phyloP scores from a whole-genome alignment of 2,797 vertebrate species.

The Lithobates pipiens region DNA sequence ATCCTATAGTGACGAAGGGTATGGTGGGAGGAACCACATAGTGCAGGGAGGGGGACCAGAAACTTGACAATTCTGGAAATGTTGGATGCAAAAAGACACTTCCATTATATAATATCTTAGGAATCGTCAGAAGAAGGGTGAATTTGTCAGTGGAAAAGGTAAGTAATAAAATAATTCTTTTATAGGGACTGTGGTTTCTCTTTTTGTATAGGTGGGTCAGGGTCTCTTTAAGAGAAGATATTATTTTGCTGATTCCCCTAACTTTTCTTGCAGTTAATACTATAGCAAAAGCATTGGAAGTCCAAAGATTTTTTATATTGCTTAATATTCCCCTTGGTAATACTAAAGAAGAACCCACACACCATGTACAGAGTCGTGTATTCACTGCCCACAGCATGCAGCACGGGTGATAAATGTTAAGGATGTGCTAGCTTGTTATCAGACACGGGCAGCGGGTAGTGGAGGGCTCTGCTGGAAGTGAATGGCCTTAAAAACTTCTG shows the following conservation, averaged over 20 bases:
- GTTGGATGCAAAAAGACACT: no score
- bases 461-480: not conserved
- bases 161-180: no score
- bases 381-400: slow-evolving; percentile 11
- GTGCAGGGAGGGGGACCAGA: no score
- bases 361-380: not conserved
- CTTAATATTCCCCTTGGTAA: not conserved
- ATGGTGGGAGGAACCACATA: no score
- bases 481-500: slow-evolving; percentile 29
- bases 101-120: no score
- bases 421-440: slow-evolving; percentile 35
- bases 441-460: slow-evolving; percentile 22
- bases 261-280: not conserved
- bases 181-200: no score
- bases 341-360: not conserved
- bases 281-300: not conserved
- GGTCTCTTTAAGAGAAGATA: not conserved
- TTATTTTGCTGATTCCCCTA: not conserved
- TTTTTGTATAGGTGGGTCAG: no score
- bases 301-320: not conserved
- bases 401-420: not conserved
- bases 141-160: no score
- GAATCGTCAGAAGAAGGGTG: no score
- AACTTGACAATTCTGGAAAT: no score
- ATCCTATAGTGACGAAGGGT: no score